phyloP scores from a whole-genome alignment of 2,888 invertebrate genomes.

The Nomada lathburiana region DNA sequence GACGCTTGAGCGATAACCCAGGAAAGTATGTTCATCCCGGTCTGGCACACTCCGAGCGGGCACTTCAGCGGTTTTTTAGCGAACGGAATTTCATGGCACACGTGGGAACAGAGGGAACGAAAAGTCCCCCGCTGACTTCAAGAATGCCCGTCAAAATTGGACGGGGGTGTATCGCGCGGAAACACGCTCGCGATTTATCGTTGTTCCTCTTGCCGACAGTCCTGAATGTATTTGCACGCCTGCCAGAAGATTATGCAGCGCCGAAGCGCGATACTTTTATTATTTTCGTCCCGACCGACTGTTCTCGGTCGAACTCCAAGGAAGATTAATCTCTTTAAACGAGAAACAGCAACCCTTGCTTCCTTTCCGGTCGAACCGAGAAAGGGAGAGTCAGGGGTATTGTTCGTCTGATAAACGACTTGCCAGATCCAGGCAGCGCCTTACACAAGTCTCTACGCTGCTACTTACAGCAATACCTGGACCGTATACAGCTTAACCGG shows the following conservation, averaged over 20 bases:
- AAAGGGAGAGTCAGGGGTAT: constrained; percentile 30
- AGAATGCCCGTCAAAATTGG: not conserved
- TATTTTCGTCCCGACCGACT: not conserved
- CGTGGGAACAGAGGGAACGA: not conserved
- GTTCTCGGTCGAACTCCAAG: not conserved
- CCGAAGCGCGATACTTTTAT: constrained; percentile 14
- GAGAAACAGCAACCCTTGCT: not conserved
- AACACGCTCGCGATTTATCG: constrained; percentile 32
- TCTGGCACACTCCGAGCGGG: too few relatives aligned
- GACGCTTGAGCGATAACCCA: too few relatives aligned
- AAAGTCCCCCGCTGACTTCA: not conserved
- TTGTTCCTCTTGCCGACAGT: constrained; percentile 38
- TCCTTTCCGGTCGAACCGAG: not conserved
- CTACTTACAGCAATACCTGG: constrained; percentile 68
- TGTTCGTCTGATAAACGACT: constrained; percentile 78
- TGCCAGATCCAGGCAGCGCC: constrained; percentile 78
- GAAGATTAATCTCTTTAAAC: constrained; percentile 11
- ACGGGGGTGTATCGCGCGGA: constrained; percentile 21
- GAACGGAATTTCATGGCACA: not conserved
- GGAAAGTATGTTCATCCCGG: too few relatives aligned
- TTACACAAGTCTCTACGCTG: constrained; percentile 25
- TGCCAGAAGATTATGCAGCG: constrained; percentile 16
- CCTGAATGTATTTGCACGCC: constrained; percentile 28
- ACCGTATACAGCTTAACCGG: constrained; percentile 74
- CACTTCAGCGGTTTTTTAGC: not conserved